phyloP scores from a whole-genome alignment of 2,888 invertebrate species.

The Maniola hyperantus region DNA sequence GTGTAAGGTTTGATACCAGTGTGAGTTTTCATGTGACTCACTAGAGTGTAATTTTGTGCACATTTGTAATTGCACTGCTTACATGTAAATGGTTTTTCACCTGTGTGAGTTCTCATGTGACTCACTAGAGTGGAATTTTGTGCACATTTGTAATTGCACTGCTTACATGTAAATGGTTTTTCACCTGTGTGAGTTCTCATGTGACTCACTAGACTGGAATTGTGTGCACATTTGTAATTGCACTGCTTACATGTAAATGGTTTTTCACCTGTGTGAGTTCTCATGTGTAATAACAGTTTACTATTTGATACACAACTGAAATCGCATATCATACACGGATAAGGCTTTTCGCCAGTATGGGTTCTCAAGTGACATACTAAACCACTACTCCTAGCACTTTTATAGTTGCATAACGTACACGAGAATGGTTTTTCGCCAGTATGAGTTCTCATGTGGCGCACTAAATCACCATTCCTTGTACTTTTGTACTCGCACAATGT shows the following conservation, averaged over 20 bases:
- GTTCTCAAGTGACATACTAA: too few relatives aligned
- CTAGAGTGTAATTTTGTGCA: neutral
- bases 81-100: neutral
- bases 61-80: neutral
- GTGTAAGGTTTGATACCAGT: slow-evolving; percentile 2
- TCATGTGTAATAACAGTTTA: too few relatives aligned
- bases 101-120: neutral
- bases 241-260: neutral
- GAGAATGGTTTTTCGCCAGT: too few relatives aligned
- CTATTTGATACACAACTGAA: too few relatives aligned
- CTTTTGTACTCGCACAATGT: too few relatives aligned
- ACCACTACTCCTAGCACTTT: too few relatives aligned
- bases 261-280: neutral
- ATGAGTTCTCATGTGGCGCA: too few relatives aligned
- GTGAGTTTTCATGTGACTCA: neutral
- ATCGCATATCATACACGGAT: too few relatives aligned
- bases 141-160: neutral
- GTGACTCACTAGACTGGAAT: neutral
- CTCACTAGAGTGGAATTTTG: neutral
- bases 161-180: neutral
- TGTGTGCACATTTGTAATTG: neutral
- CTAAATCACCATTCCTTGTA: too few relatives aligned
- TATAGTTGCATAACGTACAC: too few relatives aligned
- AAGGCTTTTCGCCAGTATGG: too few relatives aligned
- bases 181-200: neutral